phyloP scores from a whole-genome alignment of 35 echinoderm and acorn worm genomes.

The Apostichopus californicus region DNA sequence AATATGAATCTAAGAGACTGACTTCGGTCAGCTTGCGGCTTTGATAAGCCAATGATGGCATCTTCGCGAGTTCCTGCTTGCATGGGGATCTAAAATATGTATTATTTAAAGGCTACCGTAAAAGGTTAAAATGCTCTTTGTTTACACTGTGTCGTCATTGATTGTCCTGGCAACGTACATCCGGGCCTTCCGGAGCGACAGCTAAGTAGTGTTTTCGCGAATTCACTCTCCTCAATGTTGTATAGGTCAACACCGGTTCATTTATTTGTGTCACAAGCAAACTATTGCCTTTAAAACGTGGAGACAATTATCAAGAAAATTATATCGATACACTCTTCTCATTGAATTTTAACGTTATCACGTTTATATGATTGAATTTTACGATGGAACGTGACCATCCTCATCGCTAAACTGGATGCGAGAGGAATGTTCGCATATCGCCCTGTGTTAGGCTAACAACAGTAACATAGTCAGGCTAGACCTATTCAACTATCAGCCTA shows the following conservation, averaged over 20 bases:
- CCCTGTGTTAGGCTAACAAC: background rate
- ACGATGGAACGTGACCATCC: constrained; percentile 12
- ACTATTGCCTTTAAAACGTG: no score
- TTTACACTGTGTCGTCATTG: constrained; percentile 33
- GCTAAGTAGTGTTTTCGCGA: background rate
- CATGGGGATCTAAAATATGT: no score
- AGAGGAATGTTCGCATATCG: background rate
- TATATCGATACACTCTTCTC: no score
- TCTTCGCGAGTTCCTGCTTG: no score
- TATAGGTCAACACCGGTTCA: no score
- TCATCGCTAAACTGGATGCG: constrained; percentile 46
- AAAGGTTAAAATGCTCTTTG: background rate
- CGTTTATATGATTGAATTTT: background rate
- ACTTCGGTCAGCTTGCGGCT: no score
- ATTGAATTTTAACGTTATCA: no score
- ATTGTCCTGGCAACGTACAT: constrained; percentile 8
- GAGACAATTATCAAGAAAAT: no score
- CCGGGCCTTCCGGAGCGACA: background rate
- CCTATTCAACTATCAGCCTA: background rate
- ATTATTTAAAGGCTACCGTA: background rate
- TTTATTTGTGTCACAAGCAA: no score
- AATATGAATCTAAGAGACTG: no score
- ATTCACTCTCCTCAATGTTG: background rate
- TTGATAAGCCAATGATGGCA: no score
- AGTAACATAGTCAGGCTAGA: background rate